These are phyloP conservation scores for Porites evermanni DNA, from an alignment of 92 coral and sea anemone species.

Conservation along the genomic window DNA sequence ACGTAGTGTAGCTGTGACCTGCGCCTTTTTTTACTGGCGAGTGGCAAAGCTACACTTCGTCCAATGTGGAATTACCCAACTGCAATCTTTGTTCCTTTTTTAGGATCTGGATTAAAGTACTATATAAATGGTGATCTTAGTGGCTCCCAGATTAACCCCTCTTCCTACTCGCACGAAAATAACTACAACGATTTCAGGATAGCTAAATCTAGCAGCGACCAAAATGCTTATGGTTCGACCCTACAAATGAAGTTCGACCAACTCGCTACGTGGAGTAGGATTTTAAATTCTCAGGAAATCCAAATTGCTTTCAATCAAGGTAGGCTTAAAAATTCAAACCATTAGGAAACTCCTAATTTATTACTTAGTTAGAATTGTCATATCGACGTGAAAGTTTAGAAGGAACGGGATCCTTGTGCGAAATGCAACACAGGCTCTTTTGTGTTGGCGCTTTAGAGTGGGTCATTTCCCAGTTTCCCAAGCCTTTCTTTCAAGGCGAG, in stretches of 20 bases:
- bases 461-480: no score
- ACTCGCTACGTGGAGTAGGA: neutral
- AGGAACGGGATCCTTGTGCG: no score
- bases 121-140: neutral
- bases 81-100: neutral
- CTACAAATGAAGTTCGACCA: slow-evolving; percentile 7
- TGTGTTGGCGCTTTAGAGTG: no score
- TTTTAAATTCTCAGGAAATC: neutral
- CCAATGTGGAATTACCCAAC: neutral
- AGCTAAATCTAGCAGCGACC: neutral
- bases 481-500: no score
- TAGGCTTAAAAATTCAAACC: neutral
- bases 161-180: neutral
- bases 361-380: no score
- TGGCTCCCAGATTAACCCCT: neutral
- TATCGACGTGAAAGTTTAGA: no score
- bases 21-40: no score
- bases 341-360: no score
- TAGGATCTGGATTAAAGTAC: neutral
- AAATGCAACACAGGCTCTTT: no score
- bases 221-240: neutral
- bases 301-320: neutral
- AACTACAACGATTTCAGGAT: neutral
- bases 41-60: neutral
- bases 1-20: no score